Conservation (phyloP, 30 jellyfish, hydroid and myxozoan genomes). For the Aurelia aurita complex sp. Pacific region DNA sequence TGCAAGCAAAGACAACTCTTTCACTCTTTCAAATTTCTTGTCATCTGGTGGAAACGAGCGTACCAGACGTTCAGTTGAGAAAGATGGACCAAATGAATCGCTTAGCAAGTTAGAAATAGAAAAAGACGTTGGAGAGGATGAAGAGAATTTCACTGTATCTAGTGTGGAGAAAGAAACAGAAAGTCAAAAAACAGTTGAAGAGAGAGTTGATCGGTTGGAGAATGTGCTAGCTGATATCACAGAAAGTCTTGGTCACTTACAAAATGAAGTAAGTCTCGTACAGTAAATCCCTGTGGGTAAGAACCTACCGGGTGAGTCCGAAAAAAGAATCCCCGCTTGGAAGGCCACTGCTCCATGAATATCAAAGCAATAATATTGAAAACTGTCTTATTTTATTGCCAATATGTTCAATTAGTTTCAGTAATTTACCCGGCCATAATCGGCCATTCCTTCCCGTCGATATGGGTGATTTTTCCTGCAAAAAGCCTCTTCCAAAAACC, state of each 20-base stretch:
- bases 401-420: too few relatives aligned
- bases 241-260: constrained; percentile 5
- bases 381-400: too few relatives aligned
- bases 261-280: constrained; percentile 23
- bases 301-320: background rate
- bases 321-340: too few relatives aligned
- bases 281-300: background rate
- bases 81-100: constrained; percentile 6
- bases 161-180: background rate
- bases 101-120: background rate
- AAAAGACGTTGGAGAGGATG: background rate
- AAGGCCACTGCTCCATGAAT: too few relatives aligned
- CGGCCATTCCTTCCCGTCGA: too few relatives aligned
- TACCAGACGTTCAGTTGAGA: constrained; percentile 26
- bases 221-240: constrained; percentile 26
- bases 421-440: too few relatives aligned
- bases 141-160: background rate
- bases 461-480: too few relatives aligned
- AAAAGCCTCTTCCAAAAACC: too few relatives aligned
- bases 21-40: constrained; percentile 48
- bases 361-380: too few relatives aligned
- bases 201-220: constrained; percentile 35
- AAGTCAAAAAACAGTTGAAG: background rate
- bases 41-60: constrained; percentile 15
- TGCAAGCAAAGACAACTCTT: constrained; percentile 40